Base-by-base conservation (phyloP, 2,113 vertebrate species). In the Python bivittatus region DNA sequence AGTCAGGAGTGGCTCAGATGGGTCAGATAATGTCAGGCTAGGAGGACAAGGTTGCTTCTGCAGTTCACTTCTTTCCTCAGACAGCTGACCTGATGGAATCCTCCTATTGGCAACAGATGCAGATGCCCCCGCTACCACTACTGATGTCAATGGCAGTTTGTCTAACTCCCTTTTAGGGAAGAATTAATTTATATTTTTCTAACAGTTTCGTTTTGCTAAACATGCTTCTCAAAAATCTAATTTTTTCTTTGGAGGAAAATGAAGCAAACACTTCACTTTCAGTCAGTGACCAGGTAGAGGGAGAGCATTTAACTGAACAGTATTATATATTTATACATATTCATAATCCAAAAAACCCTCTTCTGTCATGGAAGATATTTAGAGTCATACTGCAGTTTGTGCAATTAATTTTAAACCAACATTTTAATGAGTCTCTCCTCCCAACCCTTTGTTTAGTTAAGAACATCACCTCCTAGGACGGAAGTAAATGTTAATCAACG, bases 231-330 rank as follows among this genome's bases (percentile, higher is more conserved):
- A 54, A 9, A 61, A 29, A 60, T 42, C 60, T 1, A 38, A 7
- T 4, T 72, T 4, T 64, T 11, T 89, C 15, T 60, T 13, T 0
- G 89, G 44, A 56, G 92, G 56, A 22, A 79, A 84, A 91, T 88
- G 93, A 93, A 84, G 1, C 61, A 79, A 44, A 0, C 89, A 64
- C 58, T 95, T 94, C 48, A 68, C 84, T 29, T 42, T 58, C 42
- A 22, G 8, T 52, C 57, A 25, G 2, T 89, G 4, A 72, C 11
- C 93, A 42, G 20, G 33, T 52, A 92, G 25, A 25, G 13, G 0
- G 3, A 2, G 5, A 88, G 57, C 72, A 10, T 23, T 25, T n/a
- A 72, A 25, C 5, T 84, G 15, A 64, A 79, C n/a, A 72, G 15
- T 72, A 72, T 33, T 72, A 33, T 68, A 68, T 68, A 12, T 33